These are phyloP conservation scores for Sander lucioperca DNA, from an alignment of 2,113 vertebrate species.

Conservation along the genomic window DNA sequence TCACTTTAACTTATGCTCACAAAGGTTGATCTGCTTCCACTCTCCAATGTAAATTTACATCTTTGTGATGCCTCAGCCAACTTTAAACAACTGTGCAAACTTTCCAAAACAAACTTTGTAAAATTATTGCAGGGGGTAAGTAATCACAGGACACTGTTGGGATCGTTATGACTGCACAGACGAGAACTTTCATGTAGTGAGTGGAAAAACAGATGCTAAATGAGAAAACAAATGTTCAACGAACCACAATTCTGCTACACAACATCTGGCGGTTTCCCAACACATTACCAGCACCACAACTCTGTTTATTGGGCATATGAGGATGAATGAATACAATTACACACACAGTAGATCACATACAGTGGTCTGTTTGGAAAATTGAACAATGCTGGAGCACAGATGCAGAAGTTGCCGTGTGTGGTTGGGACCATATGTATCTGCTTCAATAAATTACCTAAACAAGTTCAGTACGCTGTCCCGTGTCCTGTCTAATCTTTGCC, in stretches of 20 bases:
- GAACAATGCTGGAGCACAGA: slow-evolving; percentile 19
- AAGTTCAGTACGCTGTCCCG: not conserved
- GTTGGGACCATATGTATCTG: slow-evolving; percentile 21
- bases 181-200: slow-evolving; percentile 16
- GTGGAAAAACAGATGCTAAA: slow-evolving; percentile 62
- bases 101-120: slow-evolving; percentile 19
- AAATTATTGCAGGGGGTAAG: slow-evolving; percentile 6
- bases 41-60: not conserved
- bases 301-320: slow-evolving; percentile 52
- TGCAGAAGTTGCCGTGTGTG: slow-evolving; percentile 3
- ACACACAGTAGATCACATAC: slow-evolving; percentile 40
- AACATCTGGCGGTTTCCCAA: slow-evolving; percentile 63
- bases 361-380: slow-evolving; percentile 30
- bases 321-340: slow-evolving; percentile 55
- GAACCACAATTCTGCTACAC: slow-evolving; percentile 39
- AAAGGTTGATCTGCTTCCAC: not conserved
- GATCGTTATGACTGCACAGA: not conserved
- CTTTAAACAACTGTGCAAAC: not conserved
- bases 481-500: not conserved
- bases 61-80: not conserved
- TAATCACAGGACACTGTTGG: slow-evolving; percentile 1
- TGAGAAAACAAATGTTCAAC: slow-evolving; percentile 57
- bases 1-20: too few species aligned
- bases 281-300: slow-evolving; percentile 43
- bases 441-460: slow-evolving; percentile 16